Base-by-base conservation (phyloP, 2,797 vertebrate species). In the Staurois parvus region DNA sequence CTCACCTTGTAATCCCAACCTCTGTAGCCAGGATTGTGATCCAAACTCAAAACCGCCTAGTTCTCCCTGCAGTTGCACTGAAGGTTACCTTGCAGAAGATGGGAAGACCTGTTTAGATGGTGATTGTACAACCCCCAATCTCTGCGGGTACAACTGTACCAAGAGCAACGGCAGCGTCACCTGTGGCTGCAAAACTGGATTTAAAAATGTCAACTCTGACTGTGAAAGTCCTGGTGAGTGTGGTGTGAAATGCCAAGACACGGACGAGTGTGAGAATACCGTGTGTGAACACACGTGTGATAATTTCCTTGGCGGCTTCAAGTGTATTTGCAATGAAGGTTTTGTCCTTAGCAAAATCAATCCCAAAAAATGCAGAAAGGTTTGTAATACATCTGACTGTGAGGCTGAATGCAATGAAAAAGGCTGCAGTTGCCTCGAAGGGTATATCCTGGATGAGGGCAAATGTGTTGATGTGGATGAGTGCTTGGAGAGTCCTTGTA, bases 201-300 rank as follows among this genome's bases (percentile, higher is more conserved):
- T 91, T 8, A 0, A 1, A 0, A 0, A 85, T 30, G 74, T 90
- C 26, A 81, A 90, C 0, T 93, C 90, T 0, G 80, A 0, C 40
- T 99, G 97, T 69, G 72, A 88, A 2, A 66, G 0, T 28, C n/a
- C 64, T 26, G 28, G 13, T 26, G 64, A 66, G 26, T 66, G 64
- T 13, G 28, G 28, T 4, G n/a, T 26, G 10, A 59, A 59, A 24
- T 66, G 64, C 15, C 10, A 66, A 12, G 89, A 89, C 11, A 0
- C 32, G 0, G 4, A 91, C 0, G 91, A 94, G 85, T 96, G 95
- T 48, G 0, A 42, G 3, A 37, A 91, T 79, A 32, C 0, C 0
- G 5, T 28, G 0, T 99, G 98, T 2, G 91, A 96, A 28, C 96
- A 97, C 9, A 1, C 0, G 0, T 99, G 98, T n/a, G 12, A n/a